Base-by-base conservation (phyloP, 2,113 vertebrate genomes). In the Periophthalmodon schlosseri region DNA sequence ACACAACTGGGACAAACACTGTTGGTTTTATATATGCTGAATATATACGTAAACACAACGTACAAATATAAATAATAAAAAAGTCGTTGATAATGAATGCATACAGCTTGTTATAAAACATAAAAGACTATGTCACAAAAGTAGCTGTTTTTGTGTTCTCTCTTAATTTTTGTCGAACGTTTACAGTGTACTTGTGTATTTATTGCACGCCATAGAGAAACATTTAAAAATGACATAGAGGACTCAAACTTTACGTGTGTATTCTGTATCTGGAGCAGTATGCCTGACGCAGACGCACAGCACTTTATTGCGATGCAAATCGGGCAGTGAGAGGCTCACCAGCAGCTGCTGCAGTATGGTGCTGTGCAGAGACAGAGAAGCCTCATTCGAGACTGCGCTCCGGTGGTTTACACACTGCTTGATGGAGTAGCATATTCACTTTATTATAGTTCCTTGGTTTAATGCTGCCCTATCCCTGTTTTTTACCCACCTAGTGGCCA, bases 281-380 rank as follows among this genome's bases (percentile, higher is more conserved):
- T 65, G 18, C 20, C 9, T 39, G 63, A 44, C 18, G 34, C 34
- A 65, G 63, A 65, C 33, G 63, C 34, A 65, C 63, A 65, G 0
- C 34, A 60, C 21, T 14, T 28, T 11, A 5, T 28, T 60, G 18
- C 33, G 63, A 65, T 34, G 63, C 63, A 65, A 65, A 65, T 65
- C 63, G 34, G 63, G 63, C 11, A 65, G 63, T 65, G 63, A 65
- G 34, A 65, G 33, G 63, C 63, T 65, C 63, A 79, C 67, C 50
- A 47, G 54, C 81, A 74, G 66, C 36, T 72, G 69, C 77, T 83
- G 49, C 74, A 24, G 70, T 79, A 72, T 72, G 71, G 72, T 74
- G 64, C 5, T 70, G 5, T 50, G 39, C 39, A 70, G 70, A 80
- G 68, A 66, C 39, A 70, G 70, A 80, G 70, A 68, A 69, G 12